Evolutionary conservation across 1,140 invertebrate genomes (phyloP).

Genomic region (Periplaneta americana): DNA sequence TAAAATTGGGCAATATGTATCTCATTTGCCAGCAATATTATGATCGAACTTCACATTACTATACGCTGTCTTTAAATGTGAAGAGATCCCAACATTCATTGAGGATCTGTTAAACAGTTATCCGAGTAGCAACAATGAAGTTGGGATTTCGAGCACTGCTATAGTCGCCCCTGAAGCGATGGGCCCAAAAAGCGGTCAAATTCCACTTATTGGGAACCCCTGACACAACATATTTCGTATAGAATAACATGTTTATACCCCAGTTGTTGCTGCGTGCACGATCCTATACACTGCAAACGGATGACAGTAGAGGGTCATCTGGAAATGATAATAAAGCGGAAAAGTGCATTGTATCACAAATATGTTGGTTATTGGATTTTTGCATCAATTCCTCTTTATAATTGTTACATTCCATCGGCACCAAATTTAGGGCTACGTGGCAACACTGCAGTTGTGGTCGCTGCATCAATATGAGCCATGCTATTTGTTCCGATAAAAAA

Average conservation of each 20-base stretch:
- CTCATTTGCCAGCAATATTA: too few relatives aligned
- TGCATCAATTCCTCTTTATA: neutral
- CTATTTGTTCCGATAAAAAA: neutral
- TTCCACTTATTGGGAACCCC: neutral
- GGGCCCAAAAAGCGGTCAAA: too few relatives aligned
- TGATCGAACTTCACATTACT: too few relatives aligned
- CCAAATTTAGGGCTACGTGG: neutral
- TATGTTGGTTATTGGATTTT: neutral
- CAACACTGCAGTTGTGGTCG: neutral
- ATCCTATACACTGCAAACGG: neutral
- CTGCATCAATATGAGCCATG: neutral
- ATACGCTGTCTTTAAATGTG: too few relatives aligned
- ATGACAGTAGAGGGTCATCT: neutral
- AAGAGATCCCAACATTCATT: too few relatives aligned
- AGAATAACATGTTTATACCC: neutral
- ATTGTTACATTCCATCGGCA: neutral
- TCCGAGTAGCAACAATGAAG: too few relatives aligned
- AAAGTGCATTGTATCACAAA: neutral
- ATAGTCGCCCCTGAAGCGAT: too few relatives aligned
- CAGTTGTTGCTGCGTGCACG: neutral
- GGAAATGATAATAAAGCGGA: neutral
- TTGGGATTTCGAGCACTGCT: too few relatives aligned
- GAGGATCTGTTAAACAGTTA: too few relatives aligned
- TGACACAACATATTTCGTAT: neutral
- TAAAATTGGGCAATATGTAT: too few relatives aligned